phyloP scores from a whole-genome alignment of 2,113 vertebrate species.

The Ptyas mucosa region DNA sequence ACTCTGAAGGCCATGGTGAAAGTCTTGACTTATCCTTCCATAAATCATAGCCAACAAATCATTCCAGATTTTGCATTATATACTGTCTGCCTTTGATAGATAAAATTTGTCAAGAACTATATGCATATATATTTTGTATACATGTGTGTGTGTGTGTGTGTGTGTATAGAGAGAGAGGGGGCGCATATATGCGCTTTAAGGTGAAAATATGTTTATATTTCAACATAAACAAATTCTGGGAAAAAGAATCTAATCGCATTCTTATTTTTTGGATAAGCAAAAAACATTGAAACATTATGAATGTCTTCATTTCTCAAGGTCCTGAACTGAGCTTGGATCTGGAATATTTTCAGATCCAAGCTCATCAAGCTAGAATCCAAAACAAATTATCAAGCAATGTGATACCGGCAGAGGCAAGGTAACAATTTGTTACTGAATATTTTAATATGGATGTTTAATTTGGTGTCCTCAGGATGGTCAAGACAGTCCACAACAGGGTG shows the following conservation, averaged over 20 bases:
- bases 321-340: not conserved
- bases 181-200: not conserved
- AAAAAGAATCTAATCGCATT: not conserved
- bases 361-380: not conserved
- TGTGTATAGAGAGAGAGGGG: too few relatives aligned
- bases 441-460: not conserved
- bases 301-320: not conserved
- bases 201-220: not conserved
- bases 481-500: not conserved
- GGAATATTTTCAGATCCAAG: not conserved
- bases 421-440: not conserved
- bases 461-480: not conserved
- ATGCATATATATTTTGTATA: not conserved
- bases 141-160: too few relatives aligned
- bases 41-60: constrained; percentile 24
- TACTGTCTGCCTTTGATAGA: not conserved
- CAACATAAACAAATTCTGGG: not conserved
- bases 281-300: not conserved
- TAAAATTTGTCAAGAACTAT: constrained; percentile 1
- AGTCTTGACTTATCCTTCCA: constrained; percentile 13
- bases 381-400: not conserved
- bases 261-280: not conserved
- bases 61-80: constrained; percentile 27
- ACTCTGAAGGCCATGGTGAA: constrained; percentile 17
- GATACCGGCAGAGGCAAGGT: not conserved